Percentiles rank a stretch among this genome's conserved stretches.
phyloP scores from a whole-genome alignment of 2,888 invertebrate genomes.

The Pterostichus niger region DNA sequence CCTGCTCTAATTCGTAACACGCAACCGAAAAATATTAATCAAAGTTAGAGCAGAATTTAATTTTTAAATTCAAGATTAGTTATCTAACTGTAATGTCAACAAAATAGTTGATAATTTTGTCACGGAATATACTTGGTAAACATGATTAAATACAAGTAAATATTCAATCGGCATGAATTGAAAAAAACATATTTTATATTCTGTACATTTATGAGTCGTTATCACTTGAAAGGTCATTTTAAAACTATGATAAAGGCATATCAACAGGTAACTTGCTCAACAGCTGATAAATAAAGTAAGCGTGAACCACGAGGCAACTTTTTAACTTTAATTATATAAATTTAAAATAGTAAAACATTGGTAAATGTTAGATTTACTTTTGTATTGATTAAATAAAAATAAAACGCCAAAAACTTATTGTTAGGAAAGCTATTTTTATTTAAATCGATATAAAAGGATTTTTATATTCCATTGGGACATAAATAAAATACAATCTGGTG shows the following conservation, averaged over 20 bases:
- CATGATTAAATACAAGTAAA: not conserved
- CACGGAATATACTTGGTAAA: not conserved
- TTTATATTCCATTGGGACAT: conserved; percentile 41
- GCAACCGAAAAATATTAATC: conserved; percentile 22
- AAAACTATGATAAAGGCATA: not conserved
- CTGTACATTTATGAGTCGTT: not conserved
- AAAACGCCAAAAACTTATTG: conserved; percentile 20
- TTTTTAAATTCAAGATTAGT: not conserved
- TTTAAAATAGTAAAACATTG: not conserved
- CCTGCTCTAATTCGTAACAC: conserved; percentile 10
- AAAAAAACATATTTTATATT: not conserved
- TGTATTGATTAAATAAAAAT: conserved; percentile 40
- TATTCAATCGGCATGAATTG: not conserved
- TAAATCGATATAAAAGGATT: conserved; percentile 56
- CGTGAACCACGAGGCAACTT: too few relatives aligned
- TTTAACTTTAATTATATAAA: too few relatives aligned
- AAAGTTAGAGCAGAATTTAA: not conserved
- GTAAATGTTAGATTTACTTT: not conserved
- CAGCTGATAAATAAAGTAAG: not conserved
- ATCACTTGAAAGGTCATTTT: not conserved
- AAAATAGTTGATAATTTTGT: not conserved
- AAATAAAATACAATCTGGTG: conserved; percentile 52
- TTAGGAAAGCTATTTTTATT: conserved; percentile 60
- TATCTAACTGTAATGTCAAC: not conserved
- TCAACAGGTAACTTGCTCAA: not conserved